These are phyloP conservation scores for Dreissena rostriformis DNA, from an alignment of 1,140 invertebrate species.

Conservation along the genomic window DNA sequence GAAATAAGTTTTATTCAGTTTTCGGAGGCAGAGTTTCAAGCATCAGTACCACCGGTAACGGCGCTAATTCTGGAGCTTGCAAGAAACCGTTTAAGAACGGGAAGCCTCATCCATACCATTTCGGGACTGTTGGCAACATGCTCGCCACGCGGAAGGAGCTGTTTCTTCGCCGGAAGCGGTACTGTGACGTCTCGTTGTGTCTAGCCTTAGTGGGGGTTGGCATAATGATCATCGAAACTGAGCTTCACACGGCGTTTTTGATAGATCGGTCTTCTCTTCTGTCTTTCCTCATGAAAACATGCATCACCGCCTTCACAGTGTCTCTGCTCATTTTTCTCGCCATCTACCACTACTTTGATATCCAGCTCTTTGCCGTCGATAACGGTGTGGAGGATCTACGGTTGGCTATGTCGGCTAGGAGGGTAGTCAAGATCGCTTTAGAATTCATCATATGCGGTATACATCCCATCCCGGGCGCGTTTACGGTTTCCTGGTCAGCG, in stretches of 20 bases:
- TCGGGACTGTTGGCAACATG: slow-evolving; percentile 73
- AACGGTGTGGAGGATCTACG: slow-evolving; percentile 78
- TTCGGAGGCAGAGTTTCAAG: slow-evolving; percentile 13
- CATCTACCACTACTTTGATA: slow-evolving; percentile 75
- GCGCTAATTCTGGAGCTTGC: too few species aligned
- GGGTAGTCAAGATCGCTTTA: slow-evolving; percentile 67
- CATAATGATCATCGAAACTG: slow-evolving; percentile 78
- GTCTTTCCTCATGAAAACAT: slow-evolving; percentile 74
- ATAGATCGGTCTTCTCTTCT: slow-evolving; percentile 53
- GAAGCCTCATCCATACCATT: slow-evolving; percentile 48
- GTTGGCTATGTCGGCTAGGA: slow-evolving; percentile 70
- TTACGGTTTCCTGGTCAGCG: slow-evolving; percentile 57
- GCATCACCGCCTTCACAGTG: slow-evolving; percentile 74
- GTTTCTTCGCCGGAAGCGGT: slow-evolving; percentile 67
- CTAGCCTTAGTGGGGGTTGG: slow-evolving; percentile 74
- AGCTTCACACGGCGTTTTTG: slow-evolving; percentile 65
- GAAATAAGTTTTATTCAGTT: slow-evolving; percentile 60
- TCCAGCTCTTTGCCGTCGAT: slow-evolving; percentile 77
- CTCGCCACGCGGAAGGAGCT: slow-evolving; percentile 76
- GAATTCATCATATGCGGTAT: slow-evolving; percentile 78
- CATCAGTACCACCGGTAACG: background rate
- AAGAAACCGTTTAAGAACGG: background rate
- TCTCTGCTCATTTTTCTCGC: slow-evolving; percentile 72
- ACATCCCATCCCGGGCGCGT: slow-evolving; percentile 78
- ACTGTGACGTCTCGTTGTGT: slow-evolving; percentile 71